Evolutionary conservation across 2,113 vertebrate species (phyloP).

Genomic region (Nerophis lumbriciformis): DNA sequence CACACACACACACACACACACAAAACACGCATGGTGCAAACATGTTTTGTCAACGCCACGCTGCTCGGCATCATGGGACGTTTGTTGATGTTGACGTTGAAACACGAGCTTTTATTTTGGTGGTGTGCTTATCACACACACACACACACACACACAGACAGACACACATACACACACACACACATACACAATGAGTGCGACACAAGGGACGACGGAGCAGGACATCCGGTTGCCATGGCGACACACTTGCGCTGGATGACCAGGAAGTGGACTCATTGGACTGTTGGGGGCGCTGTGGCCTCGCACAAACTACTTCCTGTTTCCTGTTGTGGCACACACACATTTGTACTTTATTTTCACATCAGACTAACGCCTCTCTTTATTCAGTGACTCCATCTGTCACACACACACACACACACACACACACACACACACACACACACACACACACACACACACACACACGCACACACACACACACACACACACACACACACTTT

Average conservation of each 20-base stretch:
- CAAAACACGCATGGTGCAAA: too few species aligned
- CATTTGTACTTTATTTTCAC: neutral
- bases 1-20: conserved; percentile 1
- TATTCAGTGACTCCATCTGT: neutral
- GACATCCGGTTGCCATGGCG: too few species aligned
- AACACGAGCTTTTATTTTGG: too few species aligned
- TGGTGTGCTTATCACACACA: too few species aligned
- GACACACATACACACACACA: too few species aligned
- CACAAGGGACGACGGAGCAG: too few species aligned
- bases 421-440: too few species aligned
- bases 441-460: neutral
- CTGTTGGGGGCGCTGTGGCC: neutral
- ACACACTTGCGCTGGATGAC: neutral
- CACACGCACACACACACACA: neutral
- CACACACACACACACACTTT: neutral
- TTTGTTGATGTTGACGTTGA: too few species aligned
- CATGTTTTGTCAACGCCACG: too few species aligned
- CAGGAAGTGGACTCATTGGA: neutral
- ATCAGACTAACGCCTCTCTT: conserved; percentile 6
- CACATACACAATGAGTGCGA: too few species aligned
- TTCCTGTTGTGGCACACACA: neutral
- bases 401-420: neutral
- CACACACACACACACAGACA: too few species aligned
- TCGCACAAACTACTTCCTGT: neutral
- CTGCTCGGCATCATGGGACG: too few species aligned